Evolutionary conservation across 1,140 invertebrate species (phyloP).

Genomic region (Drosophila sp.): DNA sequence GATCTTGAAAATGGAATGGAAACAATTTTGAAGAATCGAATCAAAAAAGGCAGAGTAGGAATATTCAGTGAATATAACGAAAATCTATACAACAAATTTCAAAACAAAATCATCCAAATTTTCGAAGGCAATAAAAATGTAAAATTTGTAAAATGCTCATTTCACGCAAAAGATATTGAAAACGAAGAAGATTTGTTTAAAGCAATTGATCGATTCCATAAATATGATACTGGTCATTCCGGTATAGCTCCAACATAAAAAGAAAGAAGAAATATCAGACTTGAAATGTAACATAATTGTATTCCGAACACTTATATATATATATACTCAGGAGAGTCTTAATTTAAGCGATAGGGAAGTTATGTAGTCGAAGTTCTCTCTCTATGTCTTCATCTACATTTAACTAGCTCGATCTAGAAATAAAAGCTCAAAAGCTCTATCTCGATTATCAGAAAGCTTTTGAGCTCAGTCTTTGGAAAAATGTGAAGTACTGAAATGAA

Average conservation of each 20-base stretch:
- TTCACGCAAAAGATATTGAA: conserved; percentile 19
- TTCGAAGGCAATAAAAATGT: conserved; percentile 30
- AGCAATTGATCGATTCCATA: conserved; percentile 10
- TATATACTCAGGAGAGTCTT: no score
- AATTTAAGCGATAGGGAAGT: no score
- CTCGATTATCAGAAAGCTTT: no score
- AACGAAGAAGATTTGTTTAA: conserved; percentile 20
- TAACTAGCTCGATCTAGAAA: no score
- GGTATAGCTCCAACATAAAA: conserved; percentile 2
- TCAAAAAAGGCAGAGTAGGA: background rate
- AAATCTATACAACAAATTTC: conserved; percentile 18
- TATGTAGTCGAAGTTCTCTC: no score
- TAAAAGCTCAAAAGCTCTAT: no score
- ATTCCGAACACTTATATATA: no score
- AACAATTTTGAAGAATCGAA: background rate
- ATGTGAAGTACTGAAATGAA: no score
- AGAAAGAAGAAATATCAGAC: no score
- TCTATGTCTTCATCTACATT: no score
- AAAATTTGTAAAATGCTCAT: conserved; percentile 30
- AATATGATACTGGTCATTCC: conserved; percentile 20
- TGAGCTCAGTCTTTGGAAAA: no score
- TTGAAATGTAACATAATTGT: no score
- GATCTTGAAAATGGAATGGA: background rate
- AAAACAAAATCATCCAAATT: conserved; percentile 25
- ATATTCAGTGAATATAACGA: conserved; percentile 25